Conservation (phyloP, 1,140 invertebrate genomes). For the Megathymus violae region DNA sequence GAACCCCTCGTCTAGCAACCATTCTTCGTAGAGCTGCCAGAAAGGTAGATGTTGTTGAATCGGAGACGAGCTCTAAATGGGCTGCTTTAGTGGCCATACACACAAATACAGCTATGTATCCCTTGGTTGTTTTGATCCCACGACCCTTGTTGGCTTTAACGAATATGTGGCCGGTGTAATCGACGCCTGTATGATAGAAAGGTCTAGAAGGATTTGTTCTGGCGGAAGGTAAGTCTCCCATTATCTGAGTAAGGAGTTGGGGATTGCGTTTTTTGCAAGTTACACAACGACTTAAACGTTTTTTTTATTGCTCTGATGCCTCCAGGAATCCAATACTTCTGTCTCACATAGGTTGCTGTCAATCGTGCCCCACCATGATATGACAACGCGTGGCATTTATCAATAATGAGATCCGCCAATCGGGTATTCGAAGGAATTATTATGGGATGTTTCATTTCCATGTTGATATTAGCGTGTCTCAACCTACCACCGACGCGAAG, state of each 20-base stretch:
- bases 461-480: slow-evolving; percentile 25
- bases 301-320: slow-evolving; percentile 30
- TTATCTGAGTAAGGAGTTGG: slow-evolving; percentile 40
- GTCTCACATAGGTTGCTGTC: slow-evolving; percentile 39
- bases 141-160: slow-evolving; percentile 44
- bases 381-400: slow-evolving; percentile 41
- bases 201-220: slow-evolving; percentile 28
- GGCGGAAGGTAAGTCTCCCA: slow-evolving; percentile 52
- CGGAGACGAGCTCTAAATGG: slow-evolving; percentile 71
- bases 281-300: slow-evolving; percentile 35
- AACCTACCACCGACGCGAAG: slow-evolving; percentile 57
- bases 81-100: slow-evolving; percentile 69
- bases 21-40: slow-evolving; percentile 66
- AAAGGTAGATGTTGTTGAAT: slow-evolving; percentile 61
- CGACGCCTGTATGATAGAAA: slow-evolving; percentile 51
- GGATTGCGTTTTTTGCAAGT: slow-evolving; percentile 40
- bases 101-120: slow-evolving; percentile 67
- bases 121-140: slow-evolving; percentile 48
- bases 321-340: slow-evolving; percentile 50
- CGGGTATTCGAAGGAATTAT: slow-evolving; percentile 42
- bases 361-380: slow-evolving; percentile 50
- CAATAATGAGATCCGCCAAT: slow-evolving; percentile 43
- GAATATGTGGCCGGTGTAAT: slow-evolving; percentile 55
- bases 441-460: slow-evolving; percentile 40
- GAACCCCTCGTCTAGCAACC: slow-evolving; percentile 60